Evolutionary conservation across 2,888 invertebrate species (phyloP).

Genomic region (Drosophila mimica): DNA sequence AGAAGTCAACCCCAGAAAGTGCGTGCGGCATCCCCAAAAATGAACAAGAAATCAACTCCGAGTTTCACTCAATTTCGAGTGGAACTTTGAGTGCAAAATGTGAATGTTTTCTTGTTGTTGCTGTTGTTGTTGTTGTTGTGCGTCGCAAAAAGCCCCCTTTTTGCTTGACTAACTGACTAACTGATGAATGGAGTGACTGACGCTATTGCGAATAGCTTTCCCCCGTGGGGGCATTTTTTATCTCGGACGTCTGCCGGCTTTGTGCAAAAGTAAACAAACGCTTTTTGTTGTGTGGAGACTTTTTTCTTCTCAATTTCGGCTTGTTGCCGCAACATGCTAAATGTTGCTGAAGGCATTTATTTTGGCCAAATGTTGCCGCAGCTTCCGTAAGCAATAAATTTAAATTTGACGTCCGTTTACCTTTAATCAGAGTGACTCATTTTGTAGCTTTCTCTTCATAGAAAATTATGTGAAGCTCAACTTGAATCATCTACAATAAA

Average conservation of each 20-base stretch:
- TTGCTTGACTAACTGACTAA: constrained; percentile 7
- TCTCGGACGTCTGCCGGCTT: constrained; percentile 65
- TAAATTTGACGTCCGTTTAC: neutral
- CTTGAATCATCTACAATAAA: neutral
- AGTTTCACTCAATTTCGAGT: constrained; percentile 45
- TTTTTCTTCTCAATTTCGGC: constrained; percentile 38
- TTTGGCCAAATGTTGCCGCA: constrained; percentile 18
- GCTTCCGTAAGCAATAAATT: neutral
- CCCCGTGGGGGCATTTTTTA: constrained; percentile 52
- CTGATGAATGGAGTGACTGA: constrained; percentile 24
- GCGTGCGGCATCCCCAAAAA: constrained; percentile 33
- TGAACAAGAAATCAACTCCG: constrained; percentile 20
- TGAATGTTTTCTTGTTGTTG: constrained; percentile 3
- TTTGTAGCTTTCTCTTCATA: neutral
- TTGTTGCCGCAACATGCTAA: constrained; percentile 63
- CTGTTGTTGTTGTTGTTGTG: constrained; percentile 28
- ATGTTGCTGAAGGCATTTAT: constrained; percentile 42
- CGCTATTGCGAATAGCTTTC: constrained; percentile 49
- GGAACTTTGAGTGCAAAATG: constrained; percentile 59
- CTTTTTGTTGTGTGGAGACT: constrained; percentile 48
- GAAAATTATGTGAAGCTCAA: neutral
- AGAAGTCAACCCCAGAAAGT: constrained; percentile 64
- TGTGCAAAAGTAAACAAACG: constrained; percentile 73
- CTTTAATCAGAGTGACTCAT: neutral
- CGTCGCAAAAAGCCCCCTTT: constrained; percentile 54